These are phyloP conservation scores for Enteromius treurensis DNA, from an alignment of 2,797 vertebrate genomes.

Conservation along the genomic window DNA sequence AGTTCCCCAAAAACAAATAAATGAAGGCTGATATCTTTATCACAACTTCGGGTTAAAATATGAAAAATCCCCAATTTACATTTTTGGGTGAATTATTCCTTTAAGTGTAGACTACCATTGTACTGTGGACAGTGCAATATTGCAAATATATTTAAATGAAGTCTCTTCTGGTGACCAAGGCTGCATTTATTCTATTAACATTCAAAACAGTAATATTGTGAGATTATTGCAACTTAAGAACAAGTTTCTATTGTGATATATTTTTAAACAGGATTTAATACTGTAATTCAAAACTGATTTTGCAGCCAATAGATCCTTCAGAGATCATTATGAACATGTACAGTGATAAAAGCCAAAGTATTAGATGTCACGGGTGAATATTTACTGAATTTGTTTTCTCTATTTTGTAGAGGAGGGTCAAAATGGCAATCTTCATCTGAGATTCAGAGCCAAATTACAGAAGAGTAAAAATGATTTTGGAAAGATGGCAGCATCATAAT, in stretches of 20 bases:
- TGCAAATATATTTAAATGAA: too few relatives aligned
- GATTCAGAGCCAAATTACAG: too few relatives aligned
- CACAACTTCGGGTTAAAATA: too few relatives aligned
- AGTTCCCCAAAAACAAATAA: too few relatives aligned
- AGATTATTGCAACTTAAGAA: neutral
- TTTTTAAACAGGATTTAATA: neutral
- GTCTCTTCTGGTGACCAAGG: neutral
- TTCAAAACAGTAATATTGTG: neutral
- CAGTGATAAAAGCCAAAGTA: neutral
- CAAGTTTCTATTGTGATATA: neutral
- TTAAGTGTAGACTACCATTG: too few relatives aligned
- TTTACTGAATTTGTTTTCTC: too few relatives aligned
- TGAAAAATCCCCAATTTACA: too few relatives aligned
- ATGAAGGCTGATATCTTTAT: too few relatives aligned
- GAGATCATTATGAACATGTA: neutral
- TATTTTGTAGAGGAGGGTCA: too few relatives aligned
- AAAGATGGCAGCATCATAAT: neutral
- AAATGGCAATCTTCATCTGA: neutral
- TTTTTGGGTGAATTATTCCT: too few relatives aligned
- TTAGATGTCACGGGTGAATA: neutral
- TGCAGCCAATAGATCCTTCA: neutral
- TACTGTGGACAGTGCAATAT: too few relatives aligned
- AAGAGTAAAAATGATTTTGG: neutral
- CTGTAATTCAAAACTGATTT: neutral
- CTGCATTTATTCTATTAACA: neutral